phyloP scores from a whole-genome alignment of 2,888 invertebrate genomes.

The Therioaphis trifolii region DNA sequence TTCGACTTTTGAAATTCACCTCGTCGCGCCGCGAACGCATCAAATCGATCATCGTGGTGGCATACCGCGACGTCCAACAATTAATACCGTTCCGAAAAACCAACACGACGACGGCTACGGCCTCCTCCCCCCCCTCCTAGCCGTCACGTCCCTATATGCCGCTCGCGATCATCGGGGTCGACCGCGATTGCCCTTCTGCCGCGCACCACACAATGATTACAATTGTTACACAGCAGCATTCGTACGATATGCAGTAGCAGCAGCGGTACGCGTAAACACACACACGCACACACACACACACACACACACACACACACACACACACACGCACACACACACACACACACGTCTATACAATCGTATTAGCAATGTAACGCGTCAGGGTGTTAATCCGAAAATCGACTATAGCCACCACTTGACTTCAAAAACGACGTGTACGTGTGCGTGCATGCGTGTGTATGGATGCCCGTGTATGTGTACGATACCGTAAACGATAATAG shows the following conservation, averaged over 20 bases:
- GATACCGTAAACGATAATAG: not conserved
- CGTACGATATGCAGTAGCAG: too few relatives aligned
- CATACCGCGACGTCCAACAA: constrained; percentile 52
- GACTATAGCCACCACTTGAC: not conserved
- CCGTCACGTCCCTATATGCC: not conserved
- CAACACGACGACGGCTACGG: too few relatives aligned
- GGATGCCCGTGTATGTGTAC: too few relatives aligned
- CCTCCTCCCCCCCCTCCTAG: too few relatives aligned
- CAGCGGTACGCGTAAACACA: too few relatives aligned
- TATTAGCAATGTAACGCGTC: too few relatives aligned
- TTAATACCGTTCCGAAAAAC: constrained; percentile 34
- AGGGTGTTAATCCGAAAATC: not conserved
- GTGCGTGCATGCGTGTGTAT: not conserved
- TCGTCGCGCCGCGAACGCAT: not conserved
- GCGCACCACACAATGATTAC: too few relatives aligned
- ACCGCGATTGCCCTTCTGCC: not conserved
- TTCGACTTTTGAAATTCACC: constrained; percentile 8
- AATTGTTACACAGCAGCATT: too few relatives aligned
- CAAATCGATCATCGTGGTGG: constrained; percentile 47
- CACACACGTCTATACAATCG: too few relatives aligned
- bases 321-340: too few relatives aligned
- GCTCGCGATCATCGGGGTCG: not conserved
- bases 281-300: not conserved
- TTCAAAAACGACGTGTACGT: not conserved
- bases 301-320: too few relatives aligned